Evolutionary conservation across 2,113 vertebrate genomes (phyloP), one percentile per base, ranked within the genome.

Genomic region (Cryptotis parvus): DNA sequence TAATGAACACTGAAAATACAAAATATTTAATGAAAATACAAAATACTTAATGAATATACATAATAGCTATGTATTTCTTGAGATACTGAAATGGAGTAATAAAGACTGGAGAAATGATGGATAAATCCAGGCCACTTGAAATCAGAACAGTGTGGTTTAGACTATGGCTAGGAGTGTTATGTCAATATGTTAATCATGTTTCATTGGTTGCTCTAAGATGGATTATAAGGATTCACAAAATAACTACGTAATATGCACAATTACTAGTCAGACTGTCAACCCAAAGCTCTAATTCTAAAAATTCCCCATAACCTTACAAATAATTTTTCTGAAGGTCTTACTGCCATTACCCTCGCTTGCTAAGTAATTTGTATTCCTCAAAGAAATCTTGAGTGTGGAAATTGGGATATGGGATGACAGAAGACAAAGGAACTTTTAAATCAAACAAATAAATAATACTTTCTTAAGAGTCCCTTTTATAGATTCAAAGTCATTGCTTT

Each of bases 261-360:
- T 24, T 75, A 20, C 29, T 24, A 14, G 3, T 52, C 29, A 75
- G 31, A 84, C 43, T 31, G 15, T 43, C 79, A 73, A 52, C 14
- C 33, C 12, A 27, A 74, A 73, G 2, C 2, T 24, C 83, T 79
- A 61, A 79, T 80, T 55, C 31, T 20, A 89, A 92, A 90, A 68
- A 76, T 81, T 81, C 27, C 18, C 58, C 91, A 79, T 79, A 78
- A 55, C 31, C n/a, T 89, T 72, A 73, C 91, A 73, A 90, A 72
- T 52, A 75, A 63, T 65, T 45, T 72, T 31, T n/a, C 11, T 49
- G 45, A 24, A 58, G 55, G 6, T 24, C 18, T 22, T 58, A 6
- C 75, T n/a, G 26, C 33, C 37, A 92, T 16, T 33, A 92, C 45
- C 37, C 24, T 85, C 29, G 76, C 26, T 41, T 49, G 11, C 52